Percentiles rank a stretch among this genome's conserved stretches.
Evolutionary conservation across 1,140 invertebrate genomes (phyloP).

Genomic region (Leptestheria dahalacensis): DNA sequence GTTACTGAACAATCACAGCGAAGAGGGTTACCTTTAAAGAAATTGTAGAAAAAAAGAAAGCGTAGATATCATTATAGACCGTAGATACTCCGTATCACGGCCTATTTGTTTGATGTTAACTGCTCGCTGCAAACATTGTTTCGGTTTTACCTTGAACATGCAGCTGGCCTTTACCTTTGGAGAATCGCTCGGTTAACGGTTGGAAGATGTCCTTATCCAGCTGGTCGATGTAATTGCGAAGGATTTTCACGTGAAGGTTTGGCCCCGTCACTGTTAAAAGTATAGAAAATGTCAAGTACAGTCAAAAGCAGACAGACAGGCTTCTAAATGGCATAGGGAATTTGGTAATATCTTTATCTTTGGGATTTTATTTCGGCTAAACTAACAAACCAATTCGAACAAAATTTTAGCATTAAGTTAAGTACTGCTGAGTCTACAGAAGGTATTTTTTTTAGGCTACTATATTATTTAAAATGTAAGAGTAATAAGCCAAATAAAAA

Average conservation of each 20-base stretch:
- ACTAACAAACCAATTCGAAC: too few species aligned
- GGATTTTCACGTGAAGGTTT: neutral
- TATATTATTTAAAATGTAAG: too few species aligned
- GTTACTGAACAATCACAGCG: conserved; percentile 1
- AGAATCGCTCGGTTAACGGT: neutral
- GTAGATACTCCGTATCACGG: too few species aligned
- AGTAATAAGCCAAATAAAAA: too few species aligned
- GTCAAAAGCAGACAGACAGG: too few species aligned
- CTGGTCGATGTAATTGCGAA: neutral
- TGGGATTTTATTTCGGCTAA: too few species aligned
- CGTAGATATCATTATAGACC: neutral
- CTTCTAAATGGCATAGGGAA: neutral
- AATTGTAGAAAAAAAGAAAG: neutral
- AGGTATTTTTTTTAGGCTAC: neutral
- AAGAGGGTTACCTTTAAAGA: neutral
- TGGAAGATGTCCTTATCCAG: neutral
- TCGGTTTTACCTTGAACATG: neutral
- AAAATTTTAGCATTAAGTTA: too few species aligned
- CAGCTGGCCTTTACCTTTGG: neutral
- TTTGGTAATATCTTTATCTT: neutral
- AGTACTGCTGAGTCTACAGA: neutral
- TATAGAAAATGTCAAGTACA: neutral
- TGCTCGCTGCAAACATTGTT: too few species aligned
- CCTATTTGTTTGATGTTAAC: too few species aligned
- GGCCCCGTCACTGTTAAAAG: neutral